phyloP scores from a whole-genome alignment of 2,113 vertebrate genomes.

The Chloropsis cyanopogon region DNA sequence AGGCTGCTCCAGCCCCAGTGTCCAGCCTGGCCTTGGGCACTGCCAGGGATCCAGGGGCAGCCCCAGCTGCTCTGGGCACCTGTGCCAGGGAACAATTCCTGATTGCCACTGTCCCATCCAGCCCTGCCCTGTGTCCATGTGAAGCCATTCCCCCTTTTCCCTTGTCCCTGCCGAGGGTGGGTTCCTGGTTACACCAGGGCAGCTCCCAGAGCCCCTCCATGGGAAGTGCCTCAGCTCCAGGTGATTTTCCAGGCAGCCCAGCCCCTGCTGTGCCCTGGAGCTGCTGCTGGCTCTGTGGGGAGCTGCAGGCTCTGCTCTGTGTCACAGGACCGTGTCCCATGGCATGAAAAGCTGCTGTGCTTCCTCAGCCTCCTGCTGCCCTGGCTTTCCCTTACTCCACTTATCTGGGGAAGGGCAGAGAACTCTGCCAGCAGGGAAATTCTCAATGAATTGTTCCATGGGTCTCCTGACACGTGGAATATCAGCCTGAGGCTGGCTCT shows the following conservation, averaged over 20 bases:
- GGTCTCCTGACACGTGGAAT: accelerated
- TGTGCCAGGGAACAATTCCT: neutral
- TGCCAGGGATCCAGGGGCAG: too few relatives aligned
- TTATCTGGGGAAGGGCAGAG: neutral
- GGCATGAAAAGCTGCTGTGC: neutral
- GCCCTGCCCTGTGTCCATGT: accelerated
- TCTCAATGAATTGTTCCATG: neutral
- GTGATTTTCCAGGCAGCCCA: neutral
- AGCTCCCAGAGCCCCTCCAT: accelerated
- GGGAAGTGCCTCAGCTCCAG: neutral
- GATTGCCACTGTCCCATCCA: neutral
- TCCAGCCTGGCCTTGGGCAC: too few relatives aligned
- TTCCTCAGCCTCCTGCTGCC: neutral
- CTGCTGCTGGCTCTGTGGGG: neutral
- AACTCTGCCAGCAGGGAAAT: neutral
- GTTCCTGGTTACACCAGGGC: neutral
- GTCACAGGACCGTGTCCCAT: neutral
- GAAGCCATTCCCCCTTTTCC: neutral
- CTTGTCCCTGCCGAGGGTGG: neutral
- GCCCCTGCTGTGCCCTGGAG: neutral
- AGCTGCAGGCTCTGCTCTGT: neutral
- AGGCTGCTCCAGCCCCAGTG: too few relatives aligned
- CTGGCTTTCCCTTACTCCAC: neutral
- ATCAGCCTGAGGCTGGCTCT: neutral
- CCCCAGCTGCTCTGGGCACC: too few relatives aligned